phyloP scores from a whole-genome alignment of 1,140 invertebrate genomes.

The Diachasmimorpha longicaudata region DNA sequence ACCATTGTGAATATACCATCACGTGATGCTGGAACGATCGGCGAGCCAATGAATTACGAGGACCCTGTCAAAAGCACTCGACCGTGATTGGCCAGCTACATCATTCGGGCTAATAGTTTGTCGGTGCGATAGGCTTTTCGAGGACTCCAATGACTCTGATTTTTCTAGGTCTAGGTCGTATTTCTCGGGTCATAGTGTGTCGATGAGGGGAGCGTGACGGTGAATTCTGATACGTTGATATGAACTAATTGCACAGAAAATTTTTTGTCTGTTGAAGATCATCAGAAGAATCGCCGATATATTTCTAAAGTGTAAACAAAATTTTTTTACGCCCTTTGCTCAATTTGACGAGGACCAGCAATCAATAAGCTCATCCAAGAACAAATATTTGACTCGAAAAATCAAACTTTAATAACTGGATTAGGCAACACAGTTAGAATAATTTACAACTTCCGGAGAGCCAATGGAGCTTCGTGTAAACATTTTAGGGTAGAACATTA shows the following conservation, averaged over 20 bases:
- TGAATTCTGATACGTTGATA: too few relatives aligned
- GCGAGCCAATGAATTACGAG: conserved; percentile 25
- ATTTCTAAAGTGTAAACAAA: too few relatives aligned
- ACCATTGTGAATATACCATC: conserved; percentile 5
- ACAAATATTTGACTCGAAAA: not conserved
- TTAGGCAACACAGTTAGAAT: not conserved
- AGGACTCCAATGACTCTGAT: not conserved
- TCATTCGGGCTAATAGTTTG: conserved; percentile 22
- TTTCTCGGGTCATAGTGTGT: too few relatives aligned
- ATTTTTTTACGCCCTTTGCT: too few relatives aligned
- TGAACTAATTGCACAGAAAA: too few relatives aligned
- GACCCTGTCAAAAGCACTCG: conserved; percentile 24
- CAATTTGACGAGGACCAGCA: too few relatives aligned
- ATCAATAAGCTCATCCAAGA: not conserved
- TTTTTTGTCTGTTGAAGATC: too few relatives aligned
- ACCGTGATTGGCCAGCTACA: conserved; percentile 22
- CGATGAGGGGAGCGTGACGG: too few relatives aligned
- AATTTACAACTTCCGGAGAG: not conserved
- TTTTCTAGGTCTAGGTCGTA: not conserved
- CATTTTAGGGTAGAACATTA: not conserved
- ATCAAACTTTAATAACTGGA: not conserved
- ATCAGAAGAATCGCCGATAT: too few relatives aligned
- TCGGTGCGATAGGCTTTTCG: not conserved
- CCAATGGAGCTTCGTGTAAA: not conserved
- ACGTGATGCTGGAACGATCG: conserved; percentile 19